A percentile compares a stretch with the other conserved stretches of the same genome.
Evolutionary conservation across 2,797 vertebrate genomes (phyloP).

Genomic region (Pipistrellus kuhlii): DNA sequence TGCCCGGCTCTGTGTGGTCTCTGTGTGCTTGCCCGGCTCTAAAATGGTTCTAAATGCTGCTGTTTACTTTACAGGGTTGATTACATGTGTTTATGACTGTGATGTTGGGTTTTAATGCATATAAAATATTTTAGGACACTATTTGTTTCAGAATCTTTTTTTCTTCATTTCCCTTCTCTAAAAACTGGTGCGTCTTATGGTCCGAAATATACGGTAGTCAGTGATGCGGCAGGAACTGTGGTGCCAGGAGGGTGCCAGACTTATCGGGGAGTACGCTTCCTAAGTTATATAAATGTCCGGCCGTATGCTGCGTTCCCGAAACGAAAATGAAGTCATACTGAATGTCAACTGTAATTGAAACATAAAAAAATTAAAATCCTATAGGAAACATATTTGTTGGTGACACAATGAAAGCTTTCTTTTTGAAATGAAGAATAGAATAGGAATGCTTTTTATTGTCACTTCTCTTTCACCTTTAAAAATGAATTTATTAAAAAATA

Average conservation of each 20-base stretch:
- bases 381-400: neutral
- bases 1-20: no score
- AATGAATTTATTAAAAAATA: no score
- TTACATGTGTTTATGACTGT: no score
- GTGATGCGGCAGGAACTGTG: fast-evolving
- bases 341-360: neutral
- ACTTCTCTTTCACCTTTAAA: neutral
- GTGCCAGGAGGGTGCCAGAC: neutral
- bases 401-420: neutral
- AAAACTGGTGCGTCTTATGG: no score
- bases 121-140: no score
- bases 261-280: neutral
- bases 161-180: no score
- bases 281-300: neutral
- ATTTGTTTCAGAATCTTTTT: no score
- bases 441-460: neutral
- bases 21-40: no score
- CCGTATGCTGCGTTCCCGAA: neutral
- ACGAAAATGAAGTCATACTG: neutral
- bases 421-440: neutral
- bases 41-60: no score
- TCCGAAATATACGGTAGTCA: no score
- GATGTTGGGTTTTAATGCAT: no score
- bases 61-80: no score
- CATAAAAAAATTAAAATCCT: neutral